Evolutionary conservation across 92 coral and sea anemone genomes (phyloP).

Genomic region (Ricordea florida): DNA sequence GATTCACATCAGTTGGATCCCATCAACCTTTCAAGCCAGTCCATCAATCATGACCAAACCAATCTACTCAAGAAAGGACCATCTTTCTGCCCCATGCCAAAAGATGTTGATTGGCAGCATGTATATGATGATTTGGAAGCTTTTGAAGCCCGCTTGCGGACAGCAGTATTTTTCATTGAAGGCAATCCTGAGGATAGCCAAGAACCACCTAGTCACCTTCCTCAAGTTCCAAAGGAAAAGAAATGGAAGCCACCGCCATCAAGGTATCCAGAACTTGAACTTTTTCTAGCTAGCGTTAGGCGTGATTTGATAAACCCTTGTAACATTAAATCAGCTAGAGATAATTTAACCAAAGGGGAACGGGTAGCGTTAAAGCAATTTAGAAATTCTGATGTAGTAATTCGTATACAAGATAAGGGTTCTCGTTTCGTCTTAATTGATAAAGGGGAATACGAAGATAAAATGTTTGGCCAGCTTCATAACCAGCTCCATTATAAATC

Average conservation of each 20-base stretch:
- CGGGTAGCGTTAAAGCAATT: too few relatives aligned
- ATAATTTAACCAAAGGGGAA: too few relatives aligned
- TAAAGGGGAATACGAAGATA: too few relatives aligned
- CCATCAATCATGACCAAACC: neutral
- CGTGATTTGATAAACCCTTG: neutral
- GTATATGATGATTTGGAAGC: neutral
- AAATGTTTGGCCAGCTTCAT: too few relatives aligned
- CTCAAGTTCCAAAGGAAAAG: neutral
- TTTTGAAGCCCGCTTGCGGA: slow-evolving; percentile 16
- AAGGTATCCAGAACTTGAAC: slow-evolving; percentile 17
- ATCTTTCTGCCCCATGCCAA: slow-evolving; percentile 27
- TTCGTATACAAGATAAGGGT: too few relatives aligned
- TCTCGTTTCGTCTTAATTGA: too few relatives aligned
- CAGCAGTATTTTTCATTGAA: slow-evolving; percentile 13
- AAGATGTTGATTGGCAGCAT: slow-evolving; percentile 15
- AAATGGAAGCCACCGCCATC: slow-evolving; percentile 12
- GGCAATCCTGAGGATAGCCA: neutral
- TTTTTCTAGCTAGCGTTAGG: neutral
- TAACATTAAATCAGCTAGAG: too few relatives aligned
- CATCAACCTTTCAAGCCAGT: neutral
- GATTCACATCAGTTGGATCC: slow-evolving; percentile 2
- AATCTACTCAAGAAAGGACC: slow-evolving; percentile 15
- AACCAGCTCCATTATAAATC: too few relatives aligned
- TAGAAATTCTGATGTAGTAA: too few relatives aligned
- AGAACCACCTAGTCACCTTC: neutral